Evolutionary conservation across 2,113 vertebrate species (phyloP).

Genomic region (Aptenodytes forsteri): DNA sequence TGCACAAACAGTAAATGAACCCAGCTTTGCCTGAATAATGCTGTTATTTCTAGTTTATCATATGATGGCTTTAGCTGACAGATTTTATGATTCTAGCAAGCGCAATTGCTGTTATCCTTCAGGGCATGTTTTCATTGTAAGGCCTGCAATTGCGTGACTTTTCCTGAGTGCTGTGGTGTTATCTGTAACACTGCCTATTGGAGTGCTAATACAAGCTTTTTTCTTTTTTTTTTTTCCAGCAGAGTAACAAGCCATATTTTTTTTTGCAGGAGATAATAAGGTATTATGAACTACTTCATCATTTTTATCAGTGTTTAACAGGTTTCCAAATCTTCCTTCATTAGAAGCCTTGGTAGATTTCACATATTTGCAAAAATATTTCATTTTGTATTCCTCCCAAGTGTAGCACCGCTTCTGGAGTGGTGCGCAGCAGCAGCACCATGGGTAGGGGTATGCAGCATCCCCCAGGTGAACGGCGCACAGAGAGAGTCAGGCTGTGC

Average conservation of each 20-base stretch:
- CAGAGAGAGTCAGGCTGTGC: background rate
- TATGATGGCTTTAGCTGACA: background rate
- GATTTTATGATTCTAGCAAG: background rate
- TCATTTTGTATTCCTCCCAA: background rate
- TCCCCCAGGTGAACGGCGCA: accelerated
- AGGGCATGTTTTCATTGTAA: background rate
- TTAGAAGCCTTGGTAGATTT: background rate
- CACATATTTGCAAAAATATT: background rate
- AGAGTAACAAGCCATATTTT: background rate
- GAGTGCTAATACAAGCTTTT: background rate
- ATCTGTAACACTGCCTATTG: background rate
- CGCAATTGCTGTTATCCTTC: background rate
- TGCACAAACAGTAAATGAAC: background rate
- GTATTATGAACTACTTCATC: background rate
- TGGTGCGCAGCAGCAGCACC: background rate
- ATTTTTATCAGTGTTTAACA: background rate
- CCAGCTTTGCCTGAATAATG: background rate
- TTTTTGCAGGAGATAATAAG: background rate
- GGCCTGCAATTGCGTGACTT: background rate
- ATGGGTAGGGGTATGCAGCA: accelerated
- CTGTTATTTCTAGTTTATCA: slow-evolving; percentile 25
- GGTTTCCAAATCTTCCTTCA: background rate
- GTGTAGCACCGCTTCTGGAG: background rate
- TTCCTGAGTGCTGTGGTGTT: background rate
- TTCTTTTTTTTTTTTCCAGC: background rate